phyloP scores from a whole-genome alignment of 2,888 invertebrate species.

The Cataglyphis rosenhaueri region DNA sequence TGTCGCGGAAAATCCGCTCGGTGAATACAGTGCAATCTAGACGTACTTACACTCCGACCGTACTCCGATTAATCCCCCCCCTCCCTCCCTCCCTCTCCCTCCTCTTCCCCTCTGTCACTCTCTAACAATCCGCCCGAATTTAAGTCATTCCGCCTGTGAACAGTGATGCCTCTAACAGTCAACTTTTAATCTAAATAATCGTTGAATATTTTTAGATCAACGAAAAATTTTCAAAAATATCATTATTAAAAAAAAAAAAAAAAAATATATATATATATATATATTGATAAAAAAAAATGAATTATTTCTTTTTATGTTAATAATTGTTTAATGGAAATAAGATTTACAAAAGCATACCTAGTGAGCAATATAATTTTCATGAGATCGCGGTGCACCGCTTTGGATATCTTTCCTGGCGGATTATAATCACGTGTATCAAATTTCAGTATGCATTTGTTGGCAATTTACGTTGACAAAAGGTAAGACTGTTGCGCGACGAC shows the following conservation, averaged over 20 bases:
- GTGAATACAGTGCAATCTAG: conserved; percentile 34
- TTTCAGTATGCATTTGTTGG: neutral
- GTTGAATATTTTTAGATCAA: neutral
- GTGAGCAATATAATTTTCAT: neutral
- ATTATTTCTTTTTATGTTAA: neutral
- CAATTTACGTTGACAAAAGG: conserved; percentile 19
- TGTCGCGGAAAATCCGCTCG: conserved; percentile 50
- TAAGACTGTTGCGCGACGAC: neutral
- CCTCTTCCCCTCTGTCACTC: neutral
- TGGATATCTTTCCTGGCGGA: neutral
- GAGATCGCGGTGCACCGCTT: neutral
- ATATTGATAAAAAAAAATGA: neutral
- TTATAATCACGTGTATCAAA: conserved; percentile 3
- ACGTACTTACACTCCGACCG: conserved; percentile 1
- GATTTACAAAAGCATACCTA: neutral
- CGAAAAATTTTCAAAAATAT: neutral
- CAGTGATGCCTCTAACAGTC: neutral
- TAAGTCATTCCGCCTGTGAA: conserved; percentile 15
- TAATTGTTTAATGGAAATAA: neutral
- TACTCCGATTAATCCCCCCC: conserved; percentile 1
- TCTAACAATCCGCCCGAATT: conserved; percentile 41
- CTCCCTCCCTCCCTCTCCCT: neutral
- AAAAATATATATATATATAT: neutral
- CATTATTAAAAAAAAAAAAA: neutral
- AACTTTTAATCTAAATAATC: neutral